Conservation (phyloP, 2,113 vertebrate genomes). For the Pipra filicauda region DNA sequence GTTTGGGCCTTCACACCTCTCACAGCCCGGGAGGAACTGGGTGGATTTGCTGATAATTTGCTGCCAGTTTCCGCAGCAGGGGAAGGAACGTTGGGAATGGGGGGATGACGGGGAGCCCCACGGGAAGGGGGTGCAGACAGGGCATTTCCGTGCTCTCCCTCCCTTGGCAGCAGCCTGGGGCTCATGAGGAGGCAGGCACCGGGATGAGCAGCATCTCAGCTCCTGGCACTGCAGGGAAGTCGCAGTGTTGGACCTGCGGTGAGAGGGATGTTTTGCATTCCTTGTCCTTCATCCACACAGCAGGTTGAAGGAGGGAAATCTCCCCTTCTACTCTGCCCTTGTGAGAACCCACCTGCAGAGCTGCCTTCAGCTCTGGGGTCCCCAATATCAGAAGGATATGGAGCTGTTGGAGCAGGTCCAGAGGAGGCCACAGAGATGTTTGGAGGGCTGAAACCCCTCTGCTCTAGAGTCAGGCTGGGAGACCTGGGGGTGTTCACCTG, state of each 20-base stretch:
- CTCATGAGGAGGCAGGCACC: accelerated
- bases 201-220: neutral
- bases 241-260: accelerated
- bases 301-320: neutral
- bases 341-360: neutral
- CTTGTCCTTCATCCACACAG: neutral
- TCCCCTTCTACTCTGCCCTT: neutral
- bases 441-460: neutral
- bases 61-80: neutral
- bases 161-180: accelerated
- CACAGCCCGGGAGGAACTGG: neutral
- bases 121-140: neutral
- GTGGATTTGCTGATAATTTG: neutral
- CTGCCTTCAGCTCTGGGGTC: neutral
- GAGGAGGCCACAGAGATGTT: neutral
- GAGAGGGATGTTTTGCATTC: neutral
- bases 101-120: neutral
- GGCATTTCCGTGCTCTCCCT: neutral
- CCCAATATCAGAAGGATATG: accelerated
- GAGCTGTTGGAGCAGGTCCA: neutral
- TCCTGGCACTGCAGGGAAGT: accelerated
- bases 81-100: neutral
- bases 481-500: neutral
- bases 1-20: neutral
- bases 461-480: neutral